These are phyloP conservation scores for Acrobasis suavella DNA, from an alignment of 2,888 invertebrate species.

Conservation along the genomic window DNA sequence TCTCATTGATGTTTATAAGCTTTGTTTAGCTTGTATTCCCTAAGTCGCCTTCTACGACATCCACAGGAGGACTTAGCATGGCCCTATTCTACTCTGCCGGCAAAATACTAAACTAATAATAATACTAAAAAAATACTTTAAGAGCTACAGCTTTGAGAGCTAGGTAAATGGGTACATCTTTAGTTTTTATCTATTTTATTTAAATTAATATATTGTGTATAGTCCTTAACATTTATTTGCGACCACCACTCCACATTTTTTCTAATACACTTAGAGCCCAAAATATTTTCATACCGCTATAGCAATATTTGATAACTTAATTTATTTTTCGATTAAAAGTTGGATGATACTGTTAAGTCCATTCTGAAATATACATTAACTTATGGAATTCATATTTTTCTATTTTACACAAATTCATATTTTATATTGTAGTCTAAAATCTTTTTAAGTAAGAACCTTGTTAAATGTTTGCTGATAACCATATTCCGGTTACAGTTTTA, in stretches of 20 bases:
- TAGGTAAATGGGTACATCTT: too few species aligned
- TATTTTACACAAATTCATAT: background rate
- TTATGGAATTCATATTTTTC: background rate
- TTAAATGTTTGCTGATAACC: too few species aligned
- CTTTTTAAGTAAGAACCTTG: too few species aligned
- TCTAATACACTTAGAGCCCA: background rate
- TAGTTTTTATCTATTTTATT: background rate
- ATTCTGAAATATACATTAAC: background rate
- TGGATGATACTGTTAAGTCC: constrained; percentile 4
- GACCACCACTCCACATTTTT: background rate
- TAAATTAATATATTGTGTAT: background rate
- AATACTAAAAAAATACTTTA: too few species aligned
- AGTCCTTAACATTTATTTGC: background rate
- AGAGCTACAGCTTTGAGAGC: too few species aligned
- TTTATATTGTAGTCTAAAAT: background rate
- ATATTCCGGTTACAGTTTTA: too few species aligned
- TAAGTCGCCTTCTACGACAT: too few species aligned
- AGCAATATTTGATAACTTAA: background rate
- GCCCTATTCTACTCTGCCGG: too few species aligned
- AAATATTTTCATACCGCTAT: background rate
- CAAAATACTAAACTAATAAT: too few species aligned
- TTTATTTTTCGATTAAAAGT: constrained; percentile 1
- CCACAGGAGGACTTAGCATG: too few species aligned
- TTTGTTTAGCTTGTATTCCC: too few species aligned
- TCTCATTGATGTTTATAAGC: too few species aligned